Conservation (phyloP, 2,888 invertebrate species). For the Tinea semifulvella region DNA sequence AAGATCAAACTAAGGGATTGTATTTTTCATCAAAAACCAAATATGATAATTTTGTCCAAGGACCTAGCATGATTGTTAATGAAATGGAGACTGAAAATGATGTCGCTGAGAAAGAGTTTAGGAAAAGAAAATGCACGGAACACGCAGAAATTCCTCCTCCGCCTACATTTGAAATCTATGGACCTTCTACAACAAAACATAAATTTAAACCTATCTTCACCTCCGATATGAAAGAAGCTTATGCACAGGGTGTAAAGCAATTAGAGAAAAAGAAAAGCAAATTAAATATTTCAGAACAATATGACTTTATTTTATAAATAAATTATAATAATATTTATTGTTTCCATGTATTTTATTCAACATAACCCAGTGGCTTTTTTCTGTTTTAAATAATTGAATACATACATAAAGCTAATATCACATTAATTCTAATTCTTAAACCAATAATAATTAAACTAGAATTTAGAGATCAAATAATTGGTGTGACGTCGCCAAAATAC, state of each 20-base stretch:
- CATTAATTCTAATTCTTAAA: too few species aligned
- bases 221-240: constrained; percentile 51
- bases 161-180: constrained; percentile 71
- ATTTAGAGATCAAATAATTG: constrained; percentile 7
- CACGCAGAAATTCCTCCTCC: constrained; percentile 70
- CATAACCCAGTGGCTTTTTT: too few species aligned
- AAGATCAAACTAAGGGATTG: constrained; percentile 30
- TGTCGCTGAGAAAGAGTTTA: constrained; percentile 15
- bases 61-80: constrained; percentile 39
- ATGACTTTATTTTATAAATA: constrained; percentile 53
- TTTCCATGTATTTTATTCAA: too few species aligned
- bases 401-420: constrained; percentile 1
- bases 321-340: background rate
- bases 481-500: background rate
- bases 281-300: constrained; percentile 39
- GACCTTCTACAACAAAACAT: constrained; percentile 58
- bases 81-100: constrained; percentile 33
- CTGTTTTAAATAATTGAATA: too few species aligned
- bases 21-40: constrained; percentile 45
- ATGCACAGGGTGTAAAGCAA: constrained; percentile 50
- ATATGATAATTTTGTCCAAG: constrained; percentile 47
- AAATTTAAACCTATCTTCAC: constrained; percentile 35
- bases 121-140: constrained; percentile 19
- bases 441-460: background rate
- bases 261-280: constrained; percentile 42